Base-by-base conservation (phyloP, 2,113 vertebrate genomes). In the Brienomyrus longianalis region DNA sequence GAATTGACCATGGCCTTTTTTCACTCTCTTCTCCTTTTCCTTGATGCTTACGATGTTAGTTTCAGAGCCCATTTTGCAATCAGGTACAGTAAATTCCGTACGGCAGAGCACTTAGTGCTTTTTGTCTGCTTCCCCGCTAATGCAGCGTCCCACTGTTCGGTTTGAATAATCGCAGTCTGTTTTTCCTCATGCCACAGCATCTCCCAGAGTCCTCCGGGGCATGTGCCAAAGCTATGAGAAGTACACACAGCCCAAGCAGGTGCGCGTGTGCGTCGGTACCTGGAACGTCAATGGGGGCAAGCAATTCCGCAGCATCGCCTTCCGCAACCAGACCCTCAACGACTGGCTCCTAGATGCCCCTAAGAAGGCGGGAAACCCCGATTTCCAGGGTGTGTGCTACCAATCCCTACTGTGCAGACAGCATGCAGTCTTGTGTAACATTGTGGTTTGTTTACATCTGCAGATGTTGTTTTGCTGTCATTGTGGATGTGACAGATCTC, bases 261-360 rank as follows among this genome's bases (percentile, higher is more conserved):
- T 98, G 86, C 94, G 98, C 3, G 97, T 99, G 39, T 97, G 97
- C 0, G 95, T 97, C 0, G 98, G 98, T 77, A 99, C 98, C 0
- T 99, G 98, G 98, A 99, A 99, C 0, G 98, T 99, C 31, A 99
- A 99, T 0, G 98, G 98, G 0, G 98, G 98, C 7, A 99, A 99
- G 94, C 98, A 99, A 91, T 99, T 99, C 90, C 97, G 98, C 90
- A 99, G 98, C 90, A 99, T 99, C 62, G 98, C 98, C 23, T 99
- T 97, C 93, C 97, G 97, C 93, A 99, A 99, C 92, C 98, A 99
- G 93, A 99, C 98, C 0, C 98, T 99, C 87, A 99, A 98, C 19
- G 98, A 99, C 94, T 99, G 98, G 98, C 96, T 99, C 70, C 92
- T 99, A 17, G 98, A 99, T 77, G 98, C 98, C 21, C 98, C 98